Percentiles rank a stretch among this genome's conserved stretches.
Conservation (phyloP, 2,888 invertebrate genomes). For the Cartodere bifasciata region DNA sequence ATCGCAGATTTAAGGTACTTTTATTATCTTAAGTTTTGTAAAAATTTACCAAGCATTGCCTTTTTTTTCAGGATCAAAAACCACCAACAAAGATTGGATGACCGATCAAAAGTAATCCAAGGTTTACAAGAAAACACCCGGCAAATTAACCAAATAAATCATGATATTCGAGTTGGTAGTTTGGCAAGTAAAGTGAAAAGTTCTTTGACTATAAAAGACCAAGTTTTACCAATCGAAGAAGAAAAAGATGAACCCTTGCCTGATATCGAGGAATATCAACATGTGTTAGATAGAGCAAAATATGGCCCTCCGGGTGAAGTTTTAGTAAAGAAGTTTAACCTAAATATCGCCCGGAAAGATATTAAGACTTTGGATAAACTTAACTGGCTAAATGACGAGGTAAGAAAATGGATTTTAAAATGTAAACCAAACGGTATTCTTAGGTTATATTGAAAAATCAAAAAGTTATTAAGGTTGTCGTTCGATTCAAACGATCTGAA, state of each 20-base stretch:
- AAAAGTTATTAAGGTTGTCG: too few relatives aligned
- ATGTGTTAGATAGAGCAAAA: conserved; percentile 43
- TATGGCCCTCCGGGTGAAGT: conserved; percentile 51
- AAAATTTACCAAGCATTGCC: too few relatives aligned
- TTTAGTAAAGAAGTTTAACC: conserved; percentile 45
- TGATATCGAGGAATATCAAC: conserved; percentile 50
- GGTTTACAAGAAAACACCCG: conserved; percentile 22
- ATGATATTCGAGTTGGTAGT: conserved; percentile 28
- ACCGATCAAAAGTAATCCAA: conserved; percentile 29
- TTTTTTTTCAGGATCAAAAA: conserved; percentile 24
- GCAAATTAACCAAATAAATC: conserved; percentile 26
- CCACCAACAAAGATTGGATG: conserved; percentile 23
- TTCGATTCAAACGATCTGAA: too few relatives aligned
- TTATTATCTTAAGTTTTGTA: too few relatives aligned
- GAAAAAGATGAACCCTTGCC: conserved; percentile 42
- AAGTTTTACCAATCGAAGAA: conserved; percentile 39
- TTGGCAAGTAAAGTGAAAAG: conserved; percentile 32
- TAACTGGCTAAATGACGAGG: conserved; percentile 93
- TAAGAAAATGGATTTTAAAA: too few relatives aligned
- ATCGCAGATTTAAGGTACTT: too few relatives aligned
- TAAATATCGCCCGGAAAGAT: conserved; percentile 63
- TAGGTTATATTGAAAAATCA: too few relatives aligned
- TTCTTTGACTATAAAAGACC: conserved; percentile 34
- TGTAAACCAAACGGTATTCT: too few relatives aligned
- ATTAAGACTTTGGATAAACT: conserved; percentile 67